Base-by-base conservation (phyloP, 2,113 vertebrate genomes). In the Haplochromis vanheusdeni region DNA sequence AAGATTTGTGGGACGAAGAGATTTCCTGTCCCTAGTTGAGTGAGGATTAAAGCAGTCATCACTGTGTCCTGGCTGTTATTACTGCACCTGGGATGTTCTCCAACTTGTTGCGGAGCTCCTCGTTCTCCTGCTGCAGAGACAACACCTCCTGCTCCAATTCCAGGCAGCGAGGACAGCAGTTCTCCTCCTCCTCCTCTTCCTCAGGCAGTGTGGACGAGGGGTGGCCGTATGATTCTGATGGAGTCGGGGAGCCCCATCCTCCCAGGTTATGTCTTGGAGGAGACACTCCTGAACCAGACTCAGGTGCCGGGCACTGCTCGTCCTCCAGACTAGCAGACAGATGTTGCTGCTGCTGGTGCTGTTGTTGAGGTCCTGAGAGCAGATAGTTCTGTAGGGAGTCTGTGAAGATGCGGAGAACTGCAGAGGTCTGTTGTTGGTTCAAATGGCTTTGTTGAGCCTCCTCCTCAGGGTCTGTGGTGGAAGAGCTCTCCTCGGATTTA, bases 341-440 rank as follows among this genome's bases (percentile, higher is more conserved):
- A 73, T 88, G 84, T 10, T 33, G 83, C 28, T 83, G 80, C 58
- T 84, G 88, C 88, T 65, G 80, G 40, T 81, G 88, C 88, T 97
- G 88, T 85, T 97, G 96, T 82, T 96, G 97, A 82, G 96, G 97
- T 81, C 97, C 97, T 31, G 97, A 97, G 88, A 99, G 97, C 95
- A 99, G 97, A 92, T 99, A 99, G 96, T 96, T 99, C 95, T 99
- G 98, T 16, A 99, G 97, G 5, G 98, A 99, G 96, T 99, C 98
- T 0, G 98, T 99, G 96, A 99, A 99, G 93, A 99, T 97, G 80
- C 97, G 97, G 91, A 99, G 95, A 84, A 99, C 98, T 58, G 98
- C 96, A 56, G 98, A 99, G 91, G 98, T 99, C 73, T 99, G 98
- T 56, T 98, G 98, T 86, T 97, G 98, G 96, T 96, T 98, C 94